Base-by-base conservation (phyloP, 2,113 vertebrate genomes). In the Rhinoptilus africanus region DNA sequence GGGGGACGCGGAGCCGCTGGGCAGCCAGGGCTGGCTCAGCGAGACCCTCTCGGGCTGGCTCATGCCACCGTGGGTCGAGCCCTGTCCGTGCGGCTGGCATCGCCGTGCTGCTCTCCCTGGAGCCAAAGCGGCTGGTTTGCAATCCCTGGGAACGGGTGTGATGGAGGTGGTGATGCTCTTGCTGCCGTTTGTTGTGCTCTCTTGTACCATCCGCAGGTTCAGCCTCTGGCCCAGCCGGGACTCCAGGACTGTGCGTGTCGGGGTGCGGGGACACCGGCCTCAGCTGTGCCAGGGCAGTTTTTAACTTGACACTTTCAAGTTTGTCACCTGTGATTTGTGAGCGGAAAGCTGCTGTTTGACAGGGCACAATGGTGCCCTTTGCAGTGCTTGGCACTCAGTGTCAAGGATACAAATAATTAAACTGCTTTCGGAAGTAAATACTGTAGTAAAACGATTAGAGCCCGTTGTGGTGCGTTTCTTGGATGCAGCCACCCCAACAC, bases 61-160 rank as follows among this genome's bases (percentile, higher is more conserved):
- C 3, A 0, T 24, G 37, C 30, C 14, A 32, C 22, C 1, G 0
- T 1, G 1, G 19, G 12, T 17, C 1, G 1, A 67, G 50, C 69
- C 0, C 0, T 32, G 60, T 67, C 57, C 0, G 0, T 43, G 45
- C 10, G 0, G 0, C 50, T 4, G 4, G 32, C 37, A 30, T 62
- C 4, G 1, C 64, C 5, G 1, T 2, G 1, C 24, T 1, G 9
- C 51, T 53, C 23, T 56, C 59, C 68, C 34, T 30, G n/a, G 72
- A 54, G n/a, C 27, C n/a, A 4, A 14, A 28, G 48, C 43, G 14
- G 50, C 45, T 14, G 45, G 6, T 69, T 54, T 12, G 15, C 35
- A 13, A 1, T 35, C 50, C 59, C 60, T 14, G 48, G 0, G 0
- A 14, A 15, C 0, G 0, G 34, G 39, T 30, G 21, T 0, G 8